phyloP scores from a whole-genome alignment of 1,140 invertebrate species.

The Brachionus rotundiformis region DNA sequence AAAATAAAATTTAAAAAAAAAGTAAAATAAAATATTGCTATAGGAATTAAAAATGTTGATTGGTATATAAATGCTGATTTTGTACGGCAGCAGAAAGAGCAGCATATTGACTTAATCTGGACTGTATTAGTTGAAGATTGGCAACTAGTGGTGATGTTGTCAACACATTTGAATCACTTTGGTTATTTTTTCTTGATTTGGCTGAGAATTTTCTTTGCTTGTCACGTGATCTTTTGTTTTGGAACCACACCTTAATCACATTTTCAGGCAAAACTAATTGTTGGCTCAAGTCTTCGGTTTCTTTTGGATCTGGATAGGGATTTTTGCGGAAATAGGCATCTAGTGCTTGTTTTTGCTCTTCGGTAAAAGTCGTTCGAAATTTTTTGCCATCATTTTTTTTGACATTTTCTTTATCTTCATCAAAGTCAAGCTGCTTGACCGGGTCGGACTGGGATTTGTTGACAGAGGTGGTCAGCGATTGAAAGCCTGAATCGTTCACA shows the following conservation, averaged over 20 bases:
- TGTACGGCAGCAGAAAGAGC: not conserved
- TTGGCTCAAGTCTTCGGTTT: conserved; percentile 16
- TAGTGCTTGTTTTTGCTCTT: conserved; percentile 36
- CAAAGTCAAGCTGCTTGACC: not conserved
- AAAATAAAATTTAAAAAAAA: not conserved
- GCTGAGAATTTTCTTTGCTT: conserved; percentile 36
- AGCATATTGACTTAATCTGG: conserved; percentile 16
- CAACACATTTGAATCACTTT: not conserved
- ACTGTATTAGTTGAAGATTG: conserved; percentile 21
- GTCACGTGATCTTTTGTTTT: conserved; percentile 52
- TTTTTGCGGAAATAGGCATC: conserved; percentile 32
- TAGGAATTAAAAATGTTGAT: not conserved
- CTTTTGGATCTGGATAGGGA: conserved; percentile 52
- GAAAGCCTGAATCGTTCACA: conserved; percentile 12
- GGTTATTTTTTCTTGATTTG: not conserved
- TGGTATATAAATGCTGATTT: not conserved
- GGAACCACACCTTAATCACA: conserved; percentile 52
- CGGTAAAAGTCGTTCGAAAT: conserved; percentile 47
- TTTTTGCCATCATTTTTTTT: conserved; percentile 40
- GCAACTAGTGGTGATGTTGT: conserved; percentile 11
- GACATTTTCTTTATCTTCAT: conserved; percentile 19
- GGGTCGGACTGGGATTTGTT: not conserved
- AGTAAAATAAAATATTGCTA: not conserved
- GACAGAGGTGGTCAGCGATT: not conserved
- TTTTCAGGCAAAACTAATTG: conserved; percentile 46